Conservation (phyloP, 2,797 vertebrate species). For the Rhincodon typus region DNA sequence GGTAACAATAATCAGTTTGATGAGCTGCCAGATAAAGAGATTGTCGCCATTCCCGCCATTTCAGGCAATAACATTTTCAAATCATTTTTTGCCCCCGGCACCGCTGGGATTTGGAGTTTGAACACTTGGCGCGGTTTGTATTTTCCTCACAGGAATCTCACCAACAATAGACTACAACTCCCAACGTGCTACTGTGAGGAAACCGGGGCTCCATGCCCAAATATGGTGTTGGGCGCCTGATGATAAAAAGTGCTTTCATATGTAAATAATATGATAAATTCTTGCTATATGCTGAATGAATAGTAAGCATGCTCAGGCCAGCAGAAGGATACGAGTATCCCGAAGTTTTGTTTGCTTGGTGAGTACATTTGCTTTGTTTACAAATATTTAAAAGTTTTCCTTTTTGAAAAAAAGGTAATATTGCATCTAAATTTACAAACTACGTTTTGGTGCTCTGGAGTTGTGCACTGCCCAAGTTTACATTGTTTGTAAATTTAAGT, state of each 20-base stretch:
- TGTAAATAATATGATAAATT: constrained; percentile 58
- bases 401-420: neutral
- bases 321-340: constrained; percentile 57
- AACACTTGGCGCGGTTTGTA: neutral
- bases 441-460: no score
- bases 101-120: constrained; percentile 39
- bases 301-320: constrained; percentile 67
- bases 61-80: constrained; percentile 36
- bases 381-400: neutral
- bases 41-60: constrained; percentile 56
- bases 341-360: constrained; percentile 58
- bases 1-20: no score
- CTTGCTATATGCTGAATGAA: constrained; percentile 57
- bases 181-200: constrained; percentile 49
- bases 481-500: neutral
- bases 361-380: constrained; percentile 4
- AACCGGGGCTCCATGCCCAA: constrained; percentile 61
- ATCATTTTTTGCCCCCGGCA: neutral
- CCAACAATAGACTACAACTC: constrained; percentile 47
- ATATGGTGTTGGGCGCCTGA: constrained; percentile 53
- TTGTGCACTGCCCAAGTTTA: neutral
- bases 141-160: neutral
- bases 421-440: neutral
- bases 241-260: constrained; percentile 57
- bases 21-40: neutral